These are phyloP conservation scores for Malachius bipustulatus DNA, from an alignment of 2,888 invertebrate species.

Conservation along the genomic window DNA sequence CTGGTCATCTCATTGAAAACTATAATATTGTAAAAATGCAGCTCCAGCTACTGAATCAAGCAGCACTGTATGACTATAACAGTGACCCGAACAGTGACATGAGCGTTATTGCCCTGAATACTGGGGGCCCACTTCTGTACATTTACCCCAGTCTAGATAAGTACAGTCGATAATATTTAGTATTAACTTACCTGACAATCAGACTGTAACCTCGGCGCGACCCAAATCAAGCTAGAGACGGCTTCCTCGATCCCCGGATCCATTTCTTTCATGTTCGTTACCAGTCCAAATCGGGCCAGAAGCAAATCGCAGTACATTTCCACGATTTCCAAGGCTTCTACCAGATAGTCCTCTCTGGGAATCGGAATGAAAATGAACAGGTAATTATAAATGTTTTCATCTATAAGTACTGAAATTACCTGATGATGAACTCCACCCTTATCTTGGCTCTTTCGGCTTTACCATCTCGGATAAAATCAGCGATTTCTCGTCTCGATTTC, in stretches of 20 bases:
- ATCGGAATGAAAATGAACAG: too few relatives aligned
- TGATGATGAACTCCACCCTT: constrained; percentile 94
- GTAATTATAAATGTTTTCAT: background rate
- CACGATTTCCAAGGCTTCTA: constrained; percentile 97
- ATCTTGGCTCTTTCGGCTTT: constrained; percentile 88
- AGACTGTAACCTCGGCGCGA: constrained; percentile 81
- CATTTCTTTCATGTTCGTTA: constrained; percentile 92
- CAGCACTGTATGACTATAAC: too few relatives aligned
- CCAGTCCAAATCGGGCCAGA: constrained; percentile 88
- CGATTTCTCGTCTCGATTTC: constrained; percentile 94
- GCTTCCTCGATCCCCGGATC: constrained; percentile 95
- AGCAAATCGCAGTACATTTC: constrained; percentile 99
- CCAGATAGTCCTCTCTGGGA: constrained; percentile 88
- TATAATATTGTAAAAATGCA: too few relatives aligned
- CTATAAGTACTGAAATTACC: constrained; percentile 37
- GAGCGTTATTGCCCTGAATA: too few relatives aligned
- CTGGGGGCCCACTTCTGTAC: too few relatives aligned
- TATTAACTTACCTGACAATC: constrained; percentile 62
- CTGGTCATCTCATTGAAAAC: too few relatives aligned
- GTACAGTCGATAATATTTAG: too few relatives aligned
- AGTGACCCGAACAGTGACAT: too few relatives aligned
- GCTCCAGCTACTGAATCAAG: too few relatives aligned
- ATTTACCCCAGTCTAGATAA: too few relatives aligned
- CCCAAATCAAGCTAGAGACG: constrained; percentile 94
- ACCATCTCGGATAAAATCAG: constrained; percentile 81